Evolutionary conservation across 2,888 invertebrate species (phyloP).

Genomic region (Aromia moschata): DNA sequence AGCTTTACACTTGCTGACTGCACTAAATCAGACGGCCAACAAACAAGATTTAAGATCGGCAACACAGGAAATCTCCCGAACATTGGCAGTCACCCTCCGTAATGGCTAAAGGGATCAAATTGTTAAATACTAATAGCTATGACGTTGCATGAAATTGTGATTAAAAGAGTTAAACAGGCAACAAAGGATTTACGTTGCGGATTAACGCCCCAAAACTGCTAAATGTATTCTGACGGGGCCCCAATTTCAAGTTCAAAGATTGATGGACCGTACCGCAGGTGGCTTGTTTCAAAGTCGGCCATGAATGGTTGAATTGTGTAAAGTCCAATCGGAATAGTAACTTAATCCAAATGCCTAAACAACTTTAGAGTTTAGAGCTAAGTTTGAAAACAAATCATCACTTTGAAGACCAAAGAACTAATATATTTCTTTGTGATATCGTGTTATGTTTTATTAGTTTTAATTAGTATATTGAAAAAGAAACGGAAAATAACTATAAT

Average conservation of each 20-base stretch:
- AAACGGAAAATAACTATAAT: too few relatives aligned
- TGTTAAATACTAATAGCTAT: constrained; percentile 57
- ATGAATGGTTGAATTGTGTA: constrained; percentile 7
- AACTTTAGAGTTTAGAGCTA: too few relatives aligned
- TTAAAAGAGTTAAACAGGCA: constrained; percentile 61
- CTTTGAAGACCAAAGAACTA: too few relatives aligned
- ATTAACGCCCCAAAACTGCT: constrained; percentile 56
- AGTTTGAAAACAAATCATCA: too few relatives aligned
- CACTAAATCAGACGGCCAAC: neutral
- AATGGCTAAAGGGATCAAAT: constrained; percentile 19
- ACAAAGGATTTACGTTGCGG: constrained; percentile 58
- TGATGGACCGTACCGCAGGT: constrained; percentile 59
- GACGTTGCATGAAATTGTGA: constrained; percentile 62
- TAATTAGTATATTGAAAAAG: too few relatives aligned
- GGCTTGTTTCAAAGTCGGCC: constrained; percentile 45
- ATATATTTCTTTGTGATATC: too few relatives aligned
- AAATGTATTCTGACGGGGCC: constrained; percentile 50
- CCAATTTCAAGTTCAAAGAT: constrained; percentile 48
- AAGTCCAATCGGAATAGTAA: too few relatives aligned
- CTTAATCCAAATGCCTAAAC: too few relatives aligned
- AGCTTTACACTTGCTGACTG: too few relatives aligned
- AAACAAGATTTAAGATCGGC: constrained; percentile 28
- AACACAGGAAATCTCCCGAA: constrained; percentile 29
- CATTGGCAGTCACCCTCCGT: constrained; percentile 32
- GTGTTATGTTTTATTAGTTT: too few relatives aligned